Base-by-base conservation (phyloP, 2,113 vertebrate species). In the Calyptommatus sinebrachiatus region DNA sequence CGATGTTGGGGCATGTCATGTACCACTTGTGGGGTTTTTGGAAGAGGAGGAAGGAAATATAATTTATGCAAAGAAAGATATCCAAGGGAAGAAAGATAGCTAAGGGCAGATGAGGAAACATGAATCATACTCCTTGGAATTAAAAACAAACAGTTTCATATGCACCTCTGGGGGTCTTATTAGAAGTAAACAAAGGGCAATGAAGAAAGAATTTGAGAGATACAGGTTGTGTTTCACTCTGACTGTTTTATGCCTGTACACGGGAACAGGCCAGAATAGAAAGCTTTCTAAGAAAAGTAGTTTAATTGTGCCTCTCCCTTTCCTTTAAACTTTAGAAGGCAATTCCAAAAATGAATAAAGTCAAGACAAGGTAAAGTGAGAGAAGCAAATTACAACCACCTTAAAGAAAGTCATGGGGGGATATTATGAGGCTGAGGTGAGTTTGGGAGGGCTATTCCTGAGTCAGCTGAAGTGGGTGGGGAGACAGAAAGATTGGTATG, bases 1-100 rank as follows among this genome's bases (percentile, higher is more conserved):
- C 70, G 35, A 41, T 5, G 35, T 76, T 81, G 79, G 77, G 65
- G 50, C 28, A 76, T 62, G 67, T 76, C 62, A 26, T 31, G 73
- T 22, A 48, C 65, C 28, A 5, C 21, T 67, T 65, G 8, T 9
- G 67, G 6, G 53, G 62, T 57, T 41, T 18, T 28, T 21, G 21
- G 41, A 31, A 16, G 53, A 22, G 7, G 45, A 57, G 46, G 1
- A 45, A 24, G 53, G 16, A 57, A 57, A 57, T 18, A 57, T 50
- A 8, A 1, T 31, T 60, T 63, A 6, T 11, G 18, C 14, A 65
- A 28, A 0, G 31, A 22, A 11, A 35, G 26, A 28, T 3, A 26
- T 62, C 8, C 35, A 11, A 69, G 71, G n/a, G 28, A 45, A 0
- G 31, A 22, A 11, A 35, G 26, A 28, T 1, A 26, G 71, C 8